These are phyloP conservation scores for Holothuria leucospilota DNA, from an alignment of 53 echinoderm and acorn worm species.

Conservation along the genomic window DNA sequence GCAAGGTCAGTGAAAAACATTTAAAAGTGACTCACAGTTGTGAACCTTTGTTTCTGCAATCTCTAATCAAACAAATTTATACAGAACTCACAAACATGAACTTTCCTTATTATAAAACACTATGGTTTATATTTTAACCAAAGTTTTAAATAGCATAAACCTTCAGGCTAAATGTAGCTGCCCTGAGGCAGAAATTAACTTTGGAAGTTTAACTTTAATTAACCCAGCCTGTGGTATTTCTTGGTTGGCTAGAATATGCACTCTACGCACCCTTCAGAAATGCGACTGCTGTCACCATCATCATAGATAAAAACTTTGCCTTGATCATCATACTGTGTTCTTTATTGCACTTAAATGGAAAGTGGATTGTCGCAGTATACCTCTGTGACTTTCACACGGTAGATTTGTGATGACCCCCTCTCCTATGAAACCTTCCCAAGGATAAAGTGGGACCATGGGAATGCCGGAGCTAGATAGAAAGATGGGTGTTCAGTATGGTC, in stretches of 20 bases:
- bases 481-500: background rate
- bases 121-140: no score
- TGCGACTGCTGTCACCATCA: background rate
- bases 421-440: background rate
- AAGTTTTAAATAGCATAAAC: no score
- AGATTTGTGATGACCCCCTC: background rate
- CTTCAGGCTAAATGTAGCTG: background rate
- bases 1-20: no score
- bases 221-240: background rate
- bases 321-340: background rate
- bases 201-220: background rate
- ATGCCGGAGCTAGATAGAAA: background rate
- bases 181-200: background rate
- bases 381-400: background rate
- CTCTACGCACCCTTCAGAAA: background rate
- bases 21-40: no score
- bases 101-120: no score
- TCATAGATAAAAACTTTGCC: constrained; percentile 12
- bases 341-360: background rate
- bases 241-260: background rate
- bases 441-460: background rate
- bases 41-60: no score
- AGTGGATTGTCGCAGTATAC: background rate
- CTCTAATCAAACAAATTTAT: no score
- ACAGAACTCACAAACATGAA: no score